Evolutionary conservation across 2,797 vertebrate species (phyloP).

Genomic region (Microchirus variegatus): DNA sequence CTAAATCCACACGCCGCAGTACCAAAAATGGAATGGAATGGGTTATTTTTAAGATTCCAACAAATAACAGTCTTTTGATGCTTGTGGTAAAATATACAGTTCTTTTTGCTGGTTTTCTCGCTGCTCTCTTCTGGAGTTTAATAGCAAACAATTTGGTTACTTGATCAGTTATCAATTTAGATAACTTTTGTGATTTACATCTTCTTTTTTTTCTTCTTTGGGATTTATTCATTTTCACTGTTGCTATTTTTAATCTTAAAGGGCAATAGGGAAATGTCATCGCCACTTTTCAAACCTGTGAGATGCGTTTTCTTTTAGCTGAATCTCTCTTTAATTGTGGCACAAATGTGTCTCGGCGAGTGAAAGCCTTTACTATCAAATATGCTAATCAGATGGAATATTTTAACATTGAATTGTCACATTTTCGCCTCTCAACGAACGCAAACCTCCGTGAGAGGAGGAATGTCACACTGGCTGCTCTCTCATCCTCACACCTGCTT

Average conservation of each 20-base stretch:
- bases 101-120: no score
- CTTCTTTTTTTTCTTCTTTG: no score
- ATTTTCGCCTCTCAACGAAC: no score
- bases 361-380: constrained; percentile 13
- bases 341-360: constrained; percentile 13
- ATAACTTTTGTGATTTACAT: no score
- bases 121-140: no score
- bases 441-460: constrained; percentile 6
- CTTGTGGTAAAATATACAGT: no score
- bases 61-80: not conserved
- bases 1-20: not conserved
- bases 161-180: no score
- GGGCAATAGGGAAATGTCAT: not conserved
- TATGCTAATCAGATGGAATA: constrained; percentile 4
- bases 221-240: no score
- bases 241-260: not conserved
- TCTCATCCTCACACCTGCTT: constrained; percentile 52
- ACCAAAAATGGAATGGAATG: not conserved
- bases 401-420: not conserved
- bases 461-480: constrained; percentile 44
- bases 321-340: constrained; percentile 13
- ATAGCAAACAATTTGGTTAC: no score
- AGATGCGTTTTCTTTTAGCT: not conserved
- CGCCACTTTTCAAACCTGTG: not conserved
- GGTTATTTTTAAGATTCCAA: not conserved